Evolutionary conservation across 2,888 invertebrate genomes (phyloP).

Genomic region (Mythimna vitellina): DNA sequence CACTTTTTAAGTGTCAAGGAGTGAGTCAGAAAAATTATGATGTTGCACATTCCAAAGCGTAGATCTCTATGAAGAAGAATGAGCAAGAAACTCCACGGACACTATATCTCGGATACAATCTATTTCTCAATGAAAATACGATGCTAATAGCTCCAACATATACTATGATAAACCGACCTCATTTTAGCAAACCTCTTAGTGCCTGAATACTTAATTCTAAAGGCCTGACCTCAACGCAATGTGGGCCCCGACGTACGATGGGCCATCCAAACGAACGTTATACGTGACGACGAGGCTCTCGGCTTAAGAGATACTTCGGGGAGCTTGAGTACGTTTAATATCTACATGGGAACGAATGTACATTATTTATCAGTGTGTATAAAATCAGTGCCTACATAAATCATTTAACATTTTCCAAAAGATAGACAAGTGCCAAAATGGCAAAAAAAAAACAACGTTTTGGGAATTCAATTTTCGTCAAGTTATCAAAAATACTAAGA

Average conservation of each 20-base stretch:
- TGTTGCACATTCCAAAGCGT: too few species aligned
- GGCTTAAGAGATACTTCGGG: conserved; percentile 20
- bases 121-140: background rate
- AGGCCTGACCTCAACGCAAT: conserved; percentile 26
- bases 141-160: conserved; percentile 1
- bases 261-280: conserved; percentile 11
- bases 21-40: too few species aligned
- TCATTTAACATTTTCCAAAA: background rate
- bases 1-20: too few species aligned
- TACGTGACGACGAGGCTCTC: conserved; percentile 7
- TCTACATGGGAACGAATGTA: background rate
- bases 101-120: background rate
- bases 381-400: too few species aligned
- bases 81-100: too few species aligned
- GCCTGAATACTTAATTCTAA: conserved; percentile 40
- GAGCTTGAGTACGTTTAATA: background rate
- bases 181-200: conserved; percentile 33
- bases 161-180: conserved; percentile 13
- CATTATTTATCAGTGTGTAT: too few species aligned
- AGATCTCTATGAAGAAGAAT: too few species aligned
- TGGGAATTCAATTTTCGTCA: background rate
- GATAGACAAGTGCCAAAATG: background rate
- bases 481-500: background rate
- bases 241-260: background rate
- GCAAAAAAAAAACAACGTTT: background rate